Percentiles rank a stretch among this genome's conserved stretches.
These are phyloP conservation scores for Menidia menidia DNA, from an alignment of 2,797 vertebrate species.

Conservation along the genomic window DNA sequence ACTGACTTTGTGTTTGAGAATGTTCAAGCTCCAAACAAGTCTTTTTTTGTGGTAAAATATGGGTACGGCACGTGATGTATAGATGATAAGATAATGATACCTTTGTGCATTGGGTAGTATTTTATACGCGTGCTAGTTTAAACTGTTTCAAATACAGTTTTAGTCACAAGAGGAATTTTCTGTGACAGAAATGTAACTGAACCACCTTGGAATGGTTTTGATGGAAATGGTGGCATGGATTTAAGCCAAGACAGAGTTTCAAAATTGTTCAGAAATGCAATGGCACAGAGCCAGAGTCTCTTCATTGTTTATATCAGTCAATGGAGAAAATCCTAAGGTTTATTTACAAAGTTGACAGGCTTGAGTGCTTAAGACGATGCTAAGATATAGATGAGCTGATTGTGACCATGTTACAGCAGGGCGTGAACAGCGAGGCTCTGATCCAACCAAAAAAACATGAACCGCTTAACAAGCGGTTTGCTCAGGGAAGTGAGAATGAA, in stretches of 20 bases:
- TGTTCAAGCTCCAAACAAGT: neutral
- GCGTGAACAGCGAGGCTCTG: conserved; percentile 2
- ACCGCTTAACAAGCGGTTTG: conserved; percentile 15
- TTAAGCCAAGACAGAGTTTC: neutral
- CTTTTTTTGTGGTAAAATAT: neutral
- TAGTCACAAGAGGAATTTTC: too few species aligned
- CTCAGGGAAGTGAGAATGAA: neutral
- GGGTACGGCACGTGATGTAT: neutral
- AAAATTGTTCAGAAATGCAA: neutral
- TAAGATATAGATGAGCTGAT: neutral
- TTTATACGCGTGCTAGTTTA: too few species aligned
- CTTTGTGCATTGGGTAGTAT: too few species aligned
- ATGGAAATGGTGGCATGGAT: neutral
- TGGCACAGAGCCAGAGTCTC: neutral
- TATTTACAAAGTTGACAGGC: neutral
- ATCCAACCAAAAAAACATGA: conserved; percentile 4
- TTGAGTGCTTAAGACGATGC: neutral
- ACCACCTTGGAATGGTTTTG: neutral
- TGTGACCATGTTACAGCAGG: neutral
- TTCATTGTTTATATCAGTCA: neutral
- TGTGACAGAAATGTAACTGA: too few species aligned
- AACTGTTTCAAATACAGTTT: neutral
- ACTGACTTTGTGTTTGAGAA: neutral
- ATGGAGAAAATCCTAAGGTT: neutral
- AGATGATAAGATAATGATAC: neutral